Evolutionary conservation across 2,888 invertebrate genomes (phyloP), one percentile per base, ranked within the genome.

Genomic region (Megastigmus dorsalis): DNA sequence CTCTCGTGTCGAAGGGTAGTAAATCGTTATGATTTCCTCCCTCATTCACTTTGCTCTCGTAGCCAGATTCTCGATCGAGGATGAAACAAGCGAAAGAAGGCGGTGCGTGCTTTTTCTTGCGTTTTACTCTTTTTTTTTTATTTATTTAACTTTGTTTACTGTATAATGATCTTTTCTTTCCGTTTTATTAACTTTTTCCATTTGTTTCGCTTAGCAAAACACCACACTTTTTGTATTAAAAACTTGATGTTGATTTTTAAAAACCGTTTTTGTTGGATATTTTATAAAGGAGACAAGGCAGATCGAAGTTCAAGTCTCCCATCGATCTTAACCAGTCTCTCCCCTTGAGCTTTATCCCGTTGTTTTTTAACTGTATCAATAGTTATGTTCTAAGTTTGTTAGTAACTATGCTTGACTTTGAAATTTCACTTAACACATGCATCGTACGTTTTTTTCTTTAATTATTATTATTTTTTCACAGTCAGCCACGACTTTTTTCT

Each of bases 391-490:
- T 71, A 76, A 62, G 74, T 50, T 71, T 70, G 65, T 75, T 77
- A 77, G 67, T 75, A 74, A 69, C 75, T 75, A 74, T 67, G 65
- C 70, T 76, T 59, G 55, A 74, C 76, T 71, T 76, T 77, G 72
- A 67, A 74, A 75, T 73, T 77, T 77, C 77, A 77, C 77, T 84
- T 82, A 85, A 86, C 86, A 85, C 82, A 85, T 85, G 86, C 86
- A 85, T 86, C 83, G 83, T 84, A 83, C 84, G 80, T 81, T 73
- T 77, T 76, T 73, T 70, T 55, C 62, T 54, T 76, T 75, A 74
- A 63, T 68, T 71, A 70, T 62, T 72, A 75, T 77, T 73, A 57
- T 66, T 74, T 70, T 80, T 79, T 82, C 78, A 80, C 82, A 81
- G 79, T 82, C 83, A 80, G 81, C 82, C 81, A 80, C 80, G 81